These are phyloP conservation scores for Neuroterus valhalla DNA, from an alignment of 1,140 invertebrate species.

Conservation along the genomic window DNA sequence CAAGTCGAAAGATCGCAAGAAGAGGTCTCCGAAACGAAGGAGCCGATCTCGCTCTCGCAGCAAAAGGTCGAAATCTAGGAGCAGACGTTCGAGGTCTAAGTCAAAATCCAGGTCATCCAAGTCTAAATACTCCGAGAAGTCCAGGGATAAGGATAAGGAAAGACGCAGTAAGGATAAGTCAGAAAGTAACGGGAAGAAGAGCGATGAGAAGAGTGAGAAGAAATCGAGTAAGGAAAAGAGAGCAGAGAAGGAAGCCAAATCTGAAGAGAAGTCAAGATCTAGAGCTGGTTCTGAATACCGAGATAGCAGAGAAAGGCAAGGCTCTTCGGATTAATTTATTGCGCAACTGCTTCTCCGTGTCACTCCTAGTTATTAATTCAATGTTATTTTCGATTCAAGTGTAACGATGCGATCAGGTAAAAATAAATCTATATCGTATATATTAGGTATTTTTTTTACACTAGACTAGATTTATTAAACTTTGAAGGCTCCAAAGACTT, in stretches of 20 bases:
- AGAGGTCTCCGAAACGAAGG: slow-evolving; percentile 68
- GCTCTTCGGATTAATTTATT: slow-evolving; percentile 60
- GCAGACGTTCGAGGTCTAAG: slow-evolving; percentile 69
- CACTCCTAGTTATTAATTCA: slow-evolving; percentile 34
- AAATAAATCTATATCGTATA: slow-evolving; percentile 12
- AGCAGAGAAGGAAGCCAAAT: slow-evolving; percentile 63
- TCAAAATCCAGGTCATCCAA: slow-evolving; percentile 71
- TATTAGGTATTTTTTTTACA: background rate
- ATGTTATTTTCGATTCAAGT: slow-evolving; percentile 13
- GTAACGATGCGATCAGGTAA: slow-evolving; percentile 29
- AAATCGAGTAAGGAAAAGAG: slow-evolving; percentile 68
- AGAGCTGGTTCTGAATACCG: slow-evolving; percentile 64
- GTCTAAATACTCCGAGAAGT: slow-evolving; percentile 72
- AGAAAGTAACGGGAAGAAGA: slow-evolving; percentile 71
- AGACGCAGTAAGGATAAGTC: slow-evolving; percentile 70
- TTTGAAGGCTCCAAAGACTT: too few relatives aligned
- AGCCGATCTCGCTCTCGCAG: slow-evolving; percentile 74
- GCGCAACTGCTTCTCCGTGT: slow-evolving; percentile 8
- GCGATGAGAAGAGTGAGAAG: slow-evolving; percentile 65
- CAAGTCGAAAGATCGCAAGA: slow-evolving; percentile 69
- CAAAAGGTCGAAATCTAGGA: slow-evolving; percentile 73
- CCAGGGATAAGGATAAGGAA: slow-evolving; percentile 65
- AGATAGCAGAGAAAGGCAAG: slow-evolving; percentile 68
- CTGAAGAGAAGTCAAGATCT: slow-evolving; percentile 60
- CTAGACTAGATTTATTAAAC: too few relatives aligned